Conservation (phyloP, 2,888 invertebrate species). For the Latheticus oryzae region DNA sequence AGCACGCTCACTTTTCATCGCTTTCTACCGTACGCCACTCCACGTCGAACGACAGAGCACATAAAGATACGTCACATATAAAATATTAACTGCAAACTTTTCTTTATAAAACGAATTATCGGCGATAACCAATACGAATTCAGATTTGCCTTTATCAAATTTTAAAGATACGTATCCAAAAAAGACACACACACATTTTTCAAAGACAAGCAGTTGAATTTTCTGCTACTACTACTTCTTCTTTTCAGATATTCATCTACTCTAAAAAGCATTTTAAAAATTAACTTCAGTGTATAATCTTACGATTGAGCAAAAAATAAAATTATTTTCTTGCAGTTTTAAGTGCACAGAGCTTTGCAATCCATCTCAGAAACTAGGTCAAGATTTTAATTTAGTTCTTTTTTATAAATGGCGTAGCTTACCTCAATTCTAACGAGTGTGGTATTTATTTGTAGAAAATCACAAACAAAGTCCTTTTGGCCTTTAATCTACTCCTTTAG, state of each 20-base stretch:
- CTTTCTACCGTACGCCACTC: slow-evolving; percentile 31
- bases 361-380: slow-evolving; percentile 10
- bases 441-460: slow-evolving; percentile 33
- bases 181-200: no score
- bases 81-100: slow-evolving; percentile 35
- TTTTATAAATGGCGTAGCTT: slow-evolving; percentile 12
- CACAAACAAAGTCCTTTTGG: slow-evolving; percentile 24
- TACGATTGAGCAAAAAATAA: no score
- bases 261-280: no score
- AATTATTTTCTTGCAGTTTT: no score
- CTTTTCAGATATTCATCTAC: no score
- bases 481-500: slow-evolving; percentile 29
- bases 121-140: slow-evolving; percentile 4
- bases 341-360: background rate
- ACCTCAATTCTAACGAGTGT: slow-evolving; percentile 34
- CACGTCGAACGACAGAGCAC: slow-evolving; percentile 40
- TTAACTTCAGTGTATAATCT: no score
- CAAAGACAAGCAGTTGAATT: no score
- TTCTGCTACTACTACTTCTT: no score
- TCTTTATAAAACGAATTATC: slow-evolving; percentile 21
- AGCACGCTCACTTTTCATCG: slow-evolving; percentile 46
- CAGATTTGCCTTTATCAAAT: no score
- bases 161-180: no score
- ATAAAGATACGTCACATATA: slow-evolving; percentile 32
- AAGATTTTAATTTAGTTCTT: slow-evolving; percentile 21